Percentiles rank a stretch among this genome's conserved stretches.
Conservation (phyloP, 2,113 vertebrate species). For the Lagenorhynchus albirostris region DNA sequence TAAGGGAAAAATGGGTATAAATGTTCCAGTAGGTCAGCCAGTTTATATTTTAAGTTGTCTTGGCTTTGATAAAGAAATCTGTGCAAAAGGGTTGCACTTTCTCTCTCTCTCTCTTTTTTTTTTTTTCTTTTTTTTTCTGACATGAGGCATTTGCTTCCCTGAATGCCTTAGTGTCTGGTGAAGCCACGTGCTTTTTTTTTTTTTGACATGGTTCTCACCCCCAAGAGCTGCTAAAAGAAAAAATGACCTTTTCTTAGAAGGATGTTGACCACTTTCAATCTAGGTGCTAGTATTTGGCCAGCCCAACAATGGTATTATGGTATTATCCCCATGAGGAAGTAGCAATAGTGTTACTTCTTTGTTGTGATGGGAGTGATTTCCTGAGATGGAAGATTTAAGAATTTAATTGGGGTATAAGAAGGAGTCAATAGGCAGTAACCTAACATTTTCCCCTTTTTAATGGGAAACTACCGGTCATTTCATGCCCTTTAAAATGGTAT, state of each 20-base stretch:
- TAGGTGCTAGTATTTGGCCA: constrained; percentile 25
- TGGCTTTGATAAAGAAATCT: not conserved
- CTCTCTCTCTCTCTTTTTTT: no score
- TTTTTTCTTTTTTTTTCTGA: not conserved
- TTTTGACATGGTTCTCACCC: not conserved
- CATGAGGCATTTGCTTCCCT: not conserved
- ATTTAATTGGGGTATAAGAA: not conserved
- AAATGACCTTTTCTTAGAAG: fast-evolving
- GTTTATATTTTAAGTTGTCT: not conserved
- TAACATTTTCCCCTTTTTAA: not conserved
- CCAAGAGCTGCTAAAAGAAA: not conserved
- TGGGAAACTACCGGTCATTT: not conserved
- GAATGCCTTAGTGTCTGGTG: constrained; percentile 55
- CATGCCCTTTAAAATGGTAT: not conserved
- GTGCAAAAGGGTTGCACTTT: not conserved
- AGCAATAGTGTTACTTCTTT: not conserved
- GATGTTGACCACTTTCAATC: not conserved
- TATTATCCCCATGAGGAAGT: not conserved
- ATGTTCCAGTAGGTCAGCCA: not conserved
- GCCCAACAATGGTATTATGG: not conserved
- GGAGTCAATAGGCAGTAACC: not conserved
- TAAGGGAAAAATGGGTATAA: not conserved
- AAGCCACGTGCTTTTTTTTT: constrained; percentile 46
- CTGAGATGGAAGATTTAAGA: not conserved
- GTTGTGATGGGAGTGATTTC: not conserved